Evolutionary conservation across 2,113 vertebrate genomes (phyloP).

Genomic region (Trematomus loennbergii): DNA sequence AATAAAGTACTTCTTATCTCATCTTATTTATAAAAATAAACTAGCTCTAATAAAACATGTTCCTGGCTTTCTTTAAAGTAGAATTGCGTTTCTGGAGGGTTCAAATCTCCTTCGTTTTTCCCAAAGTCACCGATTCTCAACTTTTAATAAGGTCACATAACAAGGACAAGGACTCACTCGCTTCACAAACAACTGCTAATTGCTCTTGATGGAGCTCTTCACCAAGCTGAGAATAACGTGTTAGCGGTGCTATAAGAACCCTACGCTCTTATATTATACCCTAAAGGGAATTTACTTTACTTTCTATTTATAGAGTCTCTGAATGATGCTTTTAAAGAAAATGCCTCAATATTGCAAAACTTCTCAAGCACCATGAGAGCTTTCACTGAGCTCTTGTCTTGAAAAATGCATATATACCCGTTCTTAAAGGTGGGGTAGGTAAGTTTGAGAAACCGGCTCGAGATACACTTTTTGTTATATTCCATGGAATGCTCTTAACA

Average conservation of each 20-base stretch:
- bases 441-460: too few species aligned
- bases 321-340: constrained; percentile 17
- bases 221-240: constrained; percentile 10
- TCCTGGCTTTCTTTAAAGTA: too few species aligned
- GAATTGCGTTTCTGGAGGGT: too few species aligned
- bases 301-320: background rate
- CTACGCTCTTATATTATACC: background rate
- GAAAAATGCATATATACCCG: background rate
- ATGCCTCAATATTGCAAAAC: background rate
- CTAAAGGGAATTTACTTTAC: background rate
- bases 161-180: background rate
- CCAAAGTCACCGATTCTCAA: too few species aligned
- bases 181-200: constrained; percentile 29
- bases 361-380: constrained; percentile 10
- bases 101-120: too few species aligned
- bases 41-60: too few species aligned
- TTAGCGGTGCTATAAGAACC: constrained; percentile 2
- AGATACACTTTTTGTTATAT: too few species aligned
- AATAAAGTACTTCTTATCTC: too few species aligned
- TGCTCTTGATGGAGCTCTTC: constrained; percentile 40
- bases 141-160: too few species aligned
- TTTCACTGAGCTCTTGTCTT: background rate
- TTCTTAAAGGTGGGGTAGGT: too few species aligned
- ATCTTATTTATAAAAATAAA: too few species aligned
- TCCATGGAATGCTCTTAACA: too few species aligned